Evolutionary conservation across 2,888 invertebrate species (phyloP), one percentile per base, ranked within the genome.

Genomic region (Drosophila falleni): DNA sequence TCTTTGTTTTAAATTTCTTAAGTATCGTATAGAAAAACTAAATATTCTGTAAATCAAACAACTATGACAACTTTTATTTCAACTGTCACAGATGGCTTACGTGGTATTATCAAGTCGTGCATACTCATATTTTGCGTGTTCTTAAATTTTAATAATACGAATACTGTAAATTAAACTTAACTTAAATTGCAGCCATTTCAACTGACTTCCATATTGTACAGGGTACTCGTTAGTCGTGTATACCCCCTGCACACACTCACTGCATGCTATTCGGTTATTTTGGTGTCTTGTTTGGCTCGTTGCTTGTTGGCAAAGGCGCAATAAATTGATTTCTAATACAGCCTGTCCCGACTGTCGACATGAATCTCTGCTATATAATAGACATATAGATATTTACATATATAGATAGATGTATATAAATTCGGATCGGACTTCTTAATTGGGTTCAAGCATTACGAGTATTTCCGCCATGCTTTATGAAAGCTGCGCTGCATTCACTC

Each of bases 261-360:
- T 29, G 51, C 37, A 59, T 41, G 46, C 29, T 58, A 29, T 19
- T 33, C 9, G 35, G 59, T 58, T 72, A 68, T 69, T 73, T 65
- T 55, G 55, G 39, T 54, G 47, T 42, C 59, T 65, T 55, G 53
- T 65, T 42, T 81, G 59, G 71, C 69, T 41, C 56, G 59, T 35
- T n/a, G 60, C 44, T 67, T 67, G 70, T 78, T 84, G 89, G 89
- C 87, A 83, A 80, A 88, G 59, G 71, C 78, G 87, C 84, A 88
- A 84, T 83, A 86, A 88, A 84, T 84, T 86, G 84, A 84, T 84
- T 83, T 89, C 84, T 76, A 80, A 81, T 79, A 72, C 76, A 70
- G 65, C 58, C 68, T 78, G 75, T 81, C 78, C 50, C 50, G 58
- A 47, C 74, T 72, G 71, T 70, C 62, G 54, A 59, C 65, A 59